Percentiles rank a stretch among this genome's conserved stretches.
These are phyloP conservation scores for Nannoperca obscura DNA, from an alignment of 2,797 vertebrate genomes.

Conservation along the genomic window DNA sequence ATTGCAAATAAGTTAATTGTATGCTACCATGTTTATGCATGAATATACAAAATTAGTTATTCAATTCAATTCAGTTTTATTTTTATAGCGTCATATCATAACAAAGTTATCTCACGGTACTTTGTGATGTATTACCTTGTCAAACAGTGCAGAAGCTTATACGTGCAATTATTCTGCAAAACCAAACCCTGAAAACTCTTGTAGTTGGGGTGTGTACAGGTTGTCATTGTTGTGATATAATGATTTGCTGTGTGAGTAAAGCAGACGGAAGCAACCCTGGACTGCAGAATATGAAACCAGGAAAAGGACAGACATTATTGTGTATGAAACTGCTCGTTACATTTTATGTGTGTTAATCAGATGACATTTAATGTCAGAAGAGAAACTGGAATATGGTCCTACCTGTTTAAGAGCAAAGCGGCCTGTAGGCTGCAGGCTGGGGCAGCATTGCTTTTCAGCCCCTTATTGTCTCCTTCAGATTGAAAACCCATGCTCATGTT, in stretches of 20 bases:
- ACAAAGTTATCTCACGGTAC: too few relatives aligned
- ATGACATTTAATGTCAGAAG: neutral
- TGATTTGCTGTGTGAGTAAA: conserved; percentile 1
- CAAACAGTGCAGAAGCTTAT: neutral
- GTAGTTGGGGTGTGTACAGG: neutral
- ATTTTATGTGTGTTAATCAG: conserved; percentile 28
- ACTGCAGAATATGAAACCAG: conserved; percentile 1
- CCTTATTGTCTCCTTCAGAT: conserved; percentile 56
- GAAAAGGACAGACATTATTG: neutral
- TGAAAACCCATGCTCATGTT: conserved; percentile 55
- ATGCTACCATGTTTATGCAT: neutral
- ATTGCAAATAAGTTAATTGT: neutral
- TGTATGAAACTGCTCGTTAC: conserved; percentile 1
- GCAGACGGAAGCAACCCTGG: neutral
- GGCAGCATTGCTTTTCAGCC: conserved; percentile 14
- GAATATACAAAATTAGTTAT: neutral
- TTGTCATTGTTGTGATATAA: neutral
- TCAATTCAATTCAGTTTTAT: too few relatives aligned
- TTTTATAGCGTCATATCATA: too few relatives aligned
- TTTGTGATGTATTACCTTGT: neutral
- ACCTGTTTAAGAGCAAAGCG: conserved; percentile 27
- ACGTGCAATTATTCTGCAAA: neutral
- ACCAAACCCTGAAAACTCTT: neutral
- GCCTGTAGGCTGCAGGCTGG: conserved; percentile 9
- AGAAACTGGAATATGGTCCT: conserved; percentile 2